phyloP scores from a whole-genome alignment of 2,797 vertebrate genomes.

The Setipinna tenuifilis region DNA sequence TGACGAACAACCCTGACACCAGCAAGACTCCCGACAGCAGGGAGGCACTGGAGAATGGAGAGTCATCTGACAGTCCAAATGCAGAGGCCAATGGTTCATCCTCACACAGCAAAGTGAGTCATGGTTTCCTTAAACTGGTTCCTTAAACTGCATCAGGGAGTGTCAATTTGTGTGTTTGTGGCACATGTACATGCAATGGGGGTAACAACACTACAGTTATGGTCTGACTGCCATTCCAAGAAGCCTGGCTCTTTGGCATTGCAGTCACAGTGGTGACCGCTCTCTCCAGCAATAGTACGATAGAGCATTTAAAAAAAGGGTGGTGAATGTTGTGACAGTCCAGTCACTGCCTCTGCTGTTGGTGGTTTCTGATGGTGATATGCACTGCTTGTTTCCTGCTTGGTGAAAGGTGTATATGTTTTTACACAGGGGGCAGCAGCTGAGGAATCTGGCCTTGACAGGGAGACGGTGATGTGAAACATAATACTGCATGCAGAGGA shows the following conservation, averaged over 20 bases:
- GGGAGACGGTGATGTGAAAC: constrained; percentile 17
- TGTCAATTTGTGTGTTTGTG: not conserved
- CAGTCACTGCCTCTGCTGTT: not conserved
- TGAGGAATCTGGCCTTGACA: constrained; percentile 9
- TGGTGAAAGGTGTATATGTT: not conserved
- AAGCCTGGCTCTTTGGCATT: too few relatives aligned
- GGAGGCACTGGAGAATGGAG: constrained; percentile 58
- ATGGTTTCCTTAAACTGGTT: not conserved
- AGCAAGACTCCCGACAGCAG: not conserved
- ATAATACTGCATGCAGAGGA: not conserved
- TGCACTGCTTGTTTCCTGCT: not conserved
- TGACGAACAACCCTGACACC: constrained; percentile 24
- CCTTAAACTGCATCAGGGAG: not conserved
- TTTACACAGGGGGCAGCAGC: constrained; percentile 28
- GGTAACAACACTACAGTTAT: too few relatives aligned
- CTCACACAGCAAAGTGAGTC: constrained; percentile 61
- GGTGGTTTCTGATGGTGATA: not conserved
- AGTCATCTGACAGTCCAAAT: constrained; percentile 44
- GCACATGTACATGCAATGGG: not conserved
- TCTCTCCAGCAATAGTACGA: too few relatives aligned
- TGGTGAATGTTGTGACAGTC: not conserved
- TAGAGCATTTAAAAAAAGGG: not conserved
- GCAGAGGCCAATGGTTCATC: constrained; percentile 27
- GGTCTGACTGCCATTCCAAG: too few relatives aligned
- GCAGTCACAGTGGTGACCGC: too few relatives aligned